A percentile compares a stretch with the other conserved stretches of the same genome.
phyloP scores from a whole-genome alignment of 2,888 invertebrate species.

The Allolobophora icterica region DNA sequence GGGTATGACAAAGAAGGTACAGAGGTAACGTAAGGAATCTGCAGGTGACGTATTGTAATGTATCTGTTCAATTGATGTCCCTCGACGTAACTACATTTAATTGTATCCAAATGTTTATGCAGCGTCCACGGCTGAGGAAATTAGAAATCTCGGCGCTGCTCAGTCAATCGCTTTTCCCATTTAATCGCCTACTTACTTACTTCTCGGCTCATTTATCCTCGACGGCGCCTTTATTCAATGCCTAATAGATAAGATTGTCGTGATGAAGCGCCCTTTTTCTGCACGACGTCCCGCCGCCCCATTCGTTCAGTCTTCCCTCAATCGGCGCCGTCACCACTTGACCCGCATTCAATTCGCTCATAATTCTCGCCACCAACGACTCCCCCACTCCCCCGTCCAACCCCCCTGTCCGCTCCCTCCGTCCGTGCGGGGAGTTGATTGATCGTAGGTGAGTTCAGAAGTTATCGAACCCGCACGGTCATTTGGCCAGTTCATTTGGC shows the following conservation, averaged over 20 bases:
- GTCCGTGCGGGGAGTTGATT: background rate
- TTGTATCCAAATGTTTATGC: no score
- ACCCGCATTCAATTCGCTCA: conserved; percentile 22
- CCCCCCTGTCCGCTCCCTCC: background rate
- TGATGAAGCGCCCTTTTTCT: conserved; percentile 9
- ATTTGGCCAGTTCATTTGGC: conserved; percentile 27
- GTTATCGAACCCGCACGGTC: conserved; percentile 25
- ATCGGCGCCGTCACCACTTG: conserved; percentile 15
- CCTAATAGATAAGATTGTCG: conserved; percentile 17
- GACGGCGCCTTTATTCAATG: background rate
- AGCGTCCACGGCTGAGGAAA: no score
- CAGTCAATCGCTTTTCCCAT: background rate
- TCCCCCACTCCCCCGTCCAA: background rate
- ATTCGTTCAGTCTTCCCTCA: background rate
- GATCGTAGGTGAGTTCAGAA: conserved; percentile 13
- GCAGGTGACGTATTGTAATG: no score
- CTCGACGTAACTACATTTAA: no score
- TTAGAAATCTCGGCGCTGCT: background rate
- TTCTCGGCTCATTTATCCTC: conserved; percentile 9
- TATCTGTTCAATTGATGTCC: no score
- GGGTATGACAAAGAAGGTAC: no score
- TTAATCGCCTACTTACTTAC: conserved; percentile 14
- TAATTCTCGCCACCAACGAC: background rate
- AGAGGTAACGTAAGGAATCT: no score
- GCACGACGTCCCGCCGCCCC: background rate